These are phyloP conservation scores for Apodemus sylvaticus DNA, from an alignment of 2,113 vertebrate genomes.

Conservation along the genomic window DNA sequence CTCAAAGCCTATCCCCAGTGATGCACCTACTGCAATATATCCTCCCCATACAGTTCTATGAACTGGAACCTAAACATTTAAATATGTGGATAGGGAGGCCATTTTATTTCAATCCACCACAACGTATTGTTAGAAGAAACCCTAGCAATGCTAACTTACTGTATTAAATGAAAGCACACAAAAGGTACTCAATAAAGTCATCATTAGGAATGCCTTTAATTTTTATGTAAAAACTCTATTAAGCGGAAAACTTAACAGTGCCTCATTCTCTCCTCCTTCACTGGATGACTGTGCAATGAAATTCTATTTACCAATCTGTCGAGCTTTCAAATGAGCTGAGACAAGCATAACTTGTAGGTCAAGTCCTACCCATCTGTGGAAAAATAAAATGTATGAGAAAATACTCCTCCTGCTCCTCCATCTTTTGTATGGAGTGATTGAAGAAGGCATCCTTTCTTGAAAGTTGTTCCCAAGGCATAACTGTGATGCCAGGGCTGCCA, in stretches of 20 bases:
- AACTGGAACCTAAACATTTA: neutral
- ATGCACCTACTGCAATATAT: neutral
- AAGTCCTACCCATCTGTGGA: neutral
- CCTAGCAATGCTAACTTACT: neutral
- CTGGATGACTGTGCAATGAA: neutral
- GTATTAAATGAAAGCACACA: neutral
- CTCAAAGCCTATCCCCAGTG: neutral
- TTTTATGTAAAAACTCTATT: neutral
- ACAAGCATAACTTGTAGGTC: neutral
- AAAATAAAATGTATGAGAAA: conserved; percentile 37
- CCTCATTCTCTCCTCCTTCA: conserved; percentile 12
- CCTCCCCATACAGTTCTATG: neutral
- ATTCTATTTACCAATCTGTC: neutral
- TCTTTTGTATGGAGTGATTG: neutral
- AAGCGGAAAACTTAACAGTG: neutral
- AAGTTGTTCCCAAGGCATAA: conserved; percentile 33
- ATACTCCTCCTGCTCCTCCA: neutral
- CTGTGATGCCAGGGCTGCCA: neutral
- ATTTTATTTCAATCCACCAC: neutral
- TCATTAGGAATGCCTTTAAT: neutral
- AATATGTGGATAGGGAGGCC: neutral
- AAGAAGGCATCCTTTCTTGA: neutral
- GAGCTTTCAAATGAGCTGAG: conserved; percentile 19
- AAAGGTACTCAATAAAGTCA: neutral
- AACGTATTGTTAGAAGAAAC: neutral